phyloP scores from a whole-genome alignment of 2,797 vertebrate species.

The Micromesistius poutassou region DNA sequence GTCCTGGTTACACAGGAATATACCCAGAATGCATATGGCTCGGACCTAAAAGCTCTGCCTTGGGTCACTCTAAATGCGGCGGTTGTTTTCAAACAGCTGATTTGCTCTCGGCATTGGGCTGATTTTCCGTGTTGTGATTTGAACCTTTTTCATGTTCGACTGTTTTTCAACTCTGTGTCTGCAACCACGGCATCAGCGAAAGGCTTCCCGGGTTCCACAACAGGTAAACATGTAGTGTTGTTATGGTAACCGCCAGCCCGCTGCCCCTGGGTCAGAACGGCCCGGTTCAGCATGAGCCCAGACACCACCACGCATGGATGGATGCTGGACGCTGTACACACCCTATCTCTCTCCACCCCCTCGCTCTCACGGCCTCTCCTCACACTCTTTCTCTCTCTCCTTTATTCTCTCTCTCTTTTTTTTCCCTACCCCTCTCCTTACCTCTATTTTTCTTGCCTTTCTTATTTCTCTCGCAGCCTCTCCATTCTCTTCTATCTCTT shows the following conservation, averaged over 20 bases:
- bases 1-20: neutral
- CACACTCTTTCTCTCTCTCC: too few relatives aligned
- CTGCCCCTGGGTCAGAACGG: neutral
- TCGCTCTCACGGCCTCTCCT: too few relatives aligned
- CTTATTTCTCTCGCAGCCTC: too few relatives aligned
- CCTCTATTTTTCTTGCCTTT: too few relatives aligned
- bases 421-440: too few relatives aligned
- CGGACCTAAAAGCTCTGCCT: neutral
- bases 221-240: constrained; percentile 77
- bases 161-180: constrained; percentile 65
- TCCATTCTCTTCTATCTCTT: too few relatives aligned
- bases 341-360: too few relatives aligned
- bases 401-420: too few relatives aligned
- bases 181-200: constrained; percentile 81
- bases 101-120: neutral
- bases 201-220: constrained; percentile 77
- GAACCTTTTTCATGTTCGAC: constrained; percentile 64
- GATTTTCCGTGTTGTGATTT: constrained; percentile 19
- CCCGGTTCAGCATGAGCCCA: constrained; percentile 66
- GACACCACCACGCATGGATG: constrained; percentile 5
- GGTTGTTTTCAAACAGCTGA: neutral
- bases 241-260: constrained; percentile 53
- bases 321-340: neutral
- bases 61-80: neutral
- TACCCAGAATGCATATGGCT: neutral